Conservation (phyloP, 2,113 vertebrate genomes). For the Willisornis vidua region DNA sequence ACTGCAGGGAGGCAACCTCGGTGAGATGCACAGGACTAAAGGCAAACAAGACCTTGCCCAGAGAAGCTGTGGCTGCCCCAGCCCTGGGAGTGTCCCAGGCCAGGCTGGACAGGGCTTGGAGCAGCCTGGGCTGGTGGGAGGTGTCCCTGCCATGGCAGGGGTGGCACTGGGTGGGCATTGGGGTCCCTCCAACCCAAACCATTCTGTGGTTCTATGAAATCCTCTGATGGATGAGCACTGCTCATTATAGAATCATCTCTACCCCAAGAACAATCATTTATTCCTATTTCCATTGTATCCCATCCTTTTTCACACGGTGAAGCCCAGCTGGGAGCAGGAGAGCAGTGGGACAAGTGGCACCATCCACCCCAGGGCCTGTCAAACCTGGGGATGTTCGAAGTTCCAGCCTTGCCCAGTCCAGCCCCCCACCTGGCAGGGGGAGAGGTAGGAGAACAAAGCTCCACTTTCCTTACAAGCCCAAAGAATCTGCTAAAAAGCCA, state of each 20-base stretch:
- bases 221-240: no score
- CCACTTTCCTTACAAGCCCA: neutral
- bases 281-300: neutral
- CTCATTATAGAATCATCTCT: rapidly evolving
- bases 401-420: neutral
- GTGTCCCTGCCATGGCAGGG: no score
- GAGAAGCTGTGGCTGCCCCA: neutral
- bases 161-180: no score
- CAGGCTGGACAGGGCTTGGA: no score
- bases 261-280: rapidly evolving
- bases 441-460: neutral
- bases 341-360: neutral
- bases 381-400: rapidly evolving
- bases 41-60: neutral
- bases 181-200: no score
- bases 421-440: no score
- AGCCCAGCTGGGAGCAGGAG: neutral
- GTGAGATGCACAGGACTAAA: rapidly evolving
- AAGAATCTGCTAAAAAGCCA: neutral
- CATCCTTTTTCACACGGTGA: rapidly evolving
- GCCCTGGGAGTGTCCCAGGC: neutral
- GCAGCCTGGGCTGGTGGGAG: no score
- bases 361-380: rapidly evolving
- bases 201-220: no score
- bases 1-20: rapidly evolving